phyloP scores from a whole-genome alignment of 2,888 invertebrate species.

The Idaea biselata region DNA sequence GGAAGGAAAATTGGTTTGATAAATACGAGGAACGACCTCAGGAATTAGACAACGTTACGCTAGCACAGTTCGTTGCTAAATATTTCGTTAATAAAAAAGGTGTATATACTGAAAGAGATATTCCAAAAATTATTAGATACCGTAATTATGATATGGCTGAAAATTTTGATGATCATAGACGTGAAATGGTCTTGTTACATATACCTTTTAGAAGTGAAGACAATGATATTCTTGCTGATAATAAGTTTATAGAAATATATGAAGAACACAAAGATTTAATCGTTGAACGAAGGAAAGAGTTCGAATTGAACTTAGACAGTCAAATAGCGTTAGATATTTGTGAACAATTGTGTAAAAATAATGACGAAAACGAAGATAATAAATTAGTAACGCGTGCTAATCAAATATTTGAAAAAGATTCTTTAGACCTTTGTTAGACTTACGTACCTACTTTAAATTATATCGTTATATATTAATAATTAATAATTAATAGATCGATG shows the following conservation, averaged over 20 bases:
- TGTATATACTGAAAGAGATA: slow-evolving; percentile 22
- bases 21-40: slow-evolving; percentile 49
- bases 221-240: slow-evolving; percentile 39
- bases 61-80: slow-evolving; percentile 49
- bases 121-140: slow-evolving; percentile 40
- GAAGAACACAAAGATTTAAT: slow-evolving; percentile 29
- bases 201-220: slow-evolving; percentile 44
- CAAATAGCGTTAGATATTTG: slow-evolving; percentile 26
- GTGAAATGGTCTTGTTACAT: slow-evolving; percentile 45
- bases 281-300: slow-evolving; percentile 35
- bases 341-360: background rate
- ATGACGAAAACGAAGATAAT: background rate
- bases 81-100: slow-evolving; percentile 25
- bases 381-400: background rate
- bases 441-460: too few relatives aligned
- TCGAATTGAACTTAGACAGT: slow-evolving; percentile 43
- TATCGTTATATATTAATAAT: too few relatives aligned
- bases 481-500: too few relatives aligned
- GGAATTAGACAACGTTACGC: slow-evolving; percentile 35
- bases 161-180: slow-evolving; percentile 39
- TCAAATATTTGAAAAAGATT: background rate
- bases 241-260: slow-evolving; percentile 31
- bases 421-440: background rate
- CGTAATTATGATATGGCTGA: slow-evolving; percentile 44
- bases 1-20: slow-evolving; percentile 52